These are phyloP conservation scores for Notamacropus eugenii DNA, from an alignment of 2,797 vertebrate species.

Conservation along the genomic window DNA sequence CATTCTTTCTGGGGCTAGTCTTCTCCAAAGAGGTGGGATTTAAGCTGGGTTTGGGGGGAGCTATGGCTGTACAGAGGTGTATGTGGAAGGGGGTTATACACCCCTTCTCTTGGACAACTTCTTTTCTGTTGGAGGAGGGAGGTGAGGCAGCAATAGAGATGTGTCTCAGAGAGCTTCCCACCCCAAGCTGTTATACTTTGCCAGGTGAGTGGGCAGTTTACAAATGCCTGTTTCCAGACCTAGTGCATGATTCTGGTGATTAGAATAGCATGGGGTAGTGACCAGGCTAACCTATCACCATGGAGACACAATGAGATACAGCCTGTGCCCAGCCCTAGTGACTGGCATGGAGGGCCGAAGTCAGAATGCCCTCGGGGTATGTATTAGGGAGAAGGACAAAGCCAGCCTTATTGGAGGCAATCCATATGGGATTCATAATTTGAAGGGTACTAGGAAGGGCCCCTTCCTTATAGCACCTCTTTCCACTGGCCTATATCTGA, in stretches of 20 bases:
- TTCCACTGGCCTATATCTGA: neutral
- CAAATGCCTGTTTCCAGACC: neutral
- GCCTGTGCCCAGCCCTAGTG: neutral
- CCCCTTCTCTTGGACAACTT: neutral
- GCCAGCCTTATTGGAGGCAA: neutral
- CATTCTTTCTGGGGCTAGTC: neutral
- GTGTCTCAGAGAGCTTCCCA: neutral
- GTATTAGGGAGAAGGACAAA: neutral
- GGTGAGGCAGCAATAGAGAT: neutral
- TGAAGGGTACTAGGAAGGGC: neutral
- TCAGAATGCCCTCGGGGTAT: neutral
- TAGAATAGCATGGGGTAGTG: neutral
- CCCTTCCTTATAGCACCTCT: neutral
- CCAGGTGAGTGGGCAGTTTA: neutral
- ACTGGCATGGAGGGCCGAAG: neutral
- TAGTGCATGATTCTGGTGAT: neutral
- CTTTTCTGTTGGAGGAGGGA: neutral
- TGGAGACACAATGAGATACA: neutral
- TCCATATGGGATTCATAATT: neutral
- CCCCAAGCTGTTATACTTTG: neutral
- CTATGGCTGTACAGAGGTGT: neutral
- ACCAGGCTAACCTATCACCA: fast-evolving
- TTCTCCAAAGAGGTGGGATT: neutral
- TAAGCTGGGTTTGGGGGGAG: neutral
- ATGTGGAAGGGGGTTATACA: neutral